Evolutionary conservation across 2,888 invertebrate genomes (phyloP).

Genomic region (Protodeltote pygarga): DNA sequence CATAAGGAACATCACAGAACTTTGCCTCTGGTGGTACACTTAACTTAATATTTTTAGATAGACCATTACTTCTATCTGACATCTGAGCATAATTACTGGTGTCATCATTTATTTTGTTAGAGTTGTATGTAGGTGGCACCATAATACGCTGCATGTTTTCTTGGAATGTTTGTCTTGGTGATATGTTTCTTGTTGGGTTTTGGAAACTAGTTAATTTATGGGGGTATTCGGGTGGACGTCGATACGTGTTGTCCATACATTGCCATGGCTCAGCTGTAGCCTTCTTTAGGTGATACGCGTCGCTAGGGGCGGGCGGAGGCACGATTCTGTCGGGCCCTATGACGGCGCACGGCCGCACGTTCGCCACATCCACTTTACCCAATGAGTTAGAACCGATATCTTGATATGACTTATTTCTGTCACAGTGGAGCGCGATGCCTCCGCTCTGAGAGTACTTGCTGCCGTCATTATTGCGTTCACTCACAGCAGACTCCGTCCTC

Average conservation of each 20-base stretch:
- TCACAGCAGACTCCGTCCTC: slow-evolving; percentile 69
- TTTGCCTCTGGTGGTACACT: slow-evolving; percentile 72
- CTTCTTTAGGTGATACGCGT: slow-evolving; percentile 69
- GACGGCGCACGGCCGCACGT: slow-evolving; percentile 81
- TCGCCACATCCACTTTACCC: slow-evolving; percentile 75
- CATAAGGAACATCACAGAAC: slow-evolving; percentile 85
- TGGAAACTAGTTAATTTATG: slow-evolving; percentile 69
- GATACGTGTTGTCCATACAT: slow-evolving; percentile 64
- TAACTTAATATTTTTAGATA: slow-evolving; percentile 69
- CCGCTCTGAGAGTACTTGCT: slow-evolving; percentile 73
- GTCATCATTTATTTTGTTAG: slow-evolving; percentile 71
- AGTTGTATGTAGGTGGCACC: slow-evolving; percentile 76
- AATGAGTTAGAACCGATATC: slow-evolving; percentile 74
- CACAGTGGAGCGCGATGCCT: slow-evolving; percentile 64
- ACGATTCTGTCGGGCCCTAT: slow-evolving; percentile 82
- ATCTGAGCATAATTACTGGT: slow-evolving; percentile 55
- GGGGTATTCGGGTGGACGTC: slow-evolving; percentile 74
- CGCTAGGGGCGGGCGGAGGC: slow-evolving; percentile 64
- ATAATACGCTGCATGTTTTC: slow-evolving; percentile 84
- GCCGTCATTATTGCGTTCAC: slow-evolving; percentile 76
- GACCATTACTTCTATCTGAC: slow-evolving; percentile 57
- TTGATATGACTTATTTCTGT: slow-evolving; percentile 74
- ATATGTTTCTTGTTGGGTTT: slow-evolving; percentile 80
- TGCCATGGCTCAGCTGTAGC: slow-evolving; percentile 70
- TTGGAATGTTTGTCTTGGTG: slow-evolving; percentile 85